Base-by-base conservation (phyloP, 1,140 invertebrate species). In the Ephestia elutella region DNA sequence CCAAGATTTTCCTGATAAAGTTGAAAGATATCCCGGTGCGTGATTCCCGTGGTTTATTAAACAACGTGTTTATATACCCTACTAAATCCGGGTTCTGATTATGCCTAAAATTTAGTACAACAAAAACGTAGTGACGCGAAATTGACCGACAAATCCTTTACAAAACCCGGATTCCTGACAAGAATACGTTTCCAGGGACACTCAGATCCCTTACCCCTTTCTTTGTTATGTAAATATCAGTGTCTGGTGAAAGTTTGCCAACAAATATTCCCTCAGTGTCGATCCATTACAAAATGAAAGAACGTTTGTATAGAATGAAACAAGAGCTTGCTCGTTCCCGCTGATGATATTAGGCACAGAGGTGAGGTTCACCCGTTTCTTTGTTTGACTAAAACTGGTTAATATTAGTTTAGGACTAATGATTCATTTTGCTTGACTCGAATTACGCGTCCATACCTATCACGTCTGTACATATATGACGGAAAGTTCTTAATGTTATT, bases 271-370 rank as follows among this genome's bases (percentile, higher is more conserved):
- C 73, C 73, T 63, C 60, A 71, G 70, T 57, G 67, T 61, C 66
- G 70, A 82, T 79, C 80, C 80, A 82, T 82, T 85, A 85, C 75
- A 78, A 78, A 82, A 79, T 83, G 77, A 80, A 81, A 74, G 68
- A 71, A 75, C 68, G 68, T 76, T 80, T 76, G 65, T 65, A 73
- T 72, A 65, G 72, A 73, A 61, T 61, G 69, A 75, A 72, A 72
- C 71, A 74, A 71, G 64, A 73, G 65, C 63, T 59, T 60, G 57
- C 44, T 49, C 56, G 62, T 56, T 57, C 57, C 56, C 50, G 30
- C 65, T 68, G 64, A 67, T 73, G 59, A 69, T 72, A 70, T 73
- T 68, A 66, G 38, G n/a, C 38, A 44, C 38, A 15, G 57, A 64
- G 66, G 58, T 70, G 57, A 64, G 66, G 58, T 70, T 68, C 67